Percentiles rank a stretch among this genome's conserved stretches.
Evolutionary conservation across 1,140 invertebrate species (phyloP).

Genomic region (Lordiphosa stackelbergi): DNA sequence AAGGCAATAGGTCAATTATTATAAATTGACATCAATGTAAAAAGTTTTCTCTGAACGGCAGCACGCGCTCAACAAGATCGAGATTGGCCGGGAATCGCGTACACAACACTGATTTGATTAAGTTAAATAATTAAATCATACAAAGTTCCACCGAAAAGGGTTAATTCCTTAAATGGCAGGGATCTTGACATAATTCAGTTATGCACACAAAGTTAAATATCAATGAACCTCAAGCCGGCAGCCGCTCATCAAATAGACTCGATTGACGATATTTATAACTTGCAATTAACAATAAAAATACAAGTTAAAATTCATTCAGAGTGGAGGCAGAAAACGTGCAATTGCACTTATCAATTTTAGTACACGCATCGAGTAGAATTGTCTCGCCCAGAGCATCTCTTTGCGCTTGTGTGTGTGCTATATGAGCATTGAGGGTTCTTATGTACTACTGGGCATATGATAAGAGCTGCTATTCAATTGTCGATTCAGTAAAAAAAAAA

Average conservation of each 20-base stretch:
- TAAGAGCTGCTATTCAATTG: slow-evolving; percentile 36
- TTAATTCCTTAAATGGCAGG: neutral
- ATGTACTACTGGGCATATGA: slow-evolving; percentile 33
- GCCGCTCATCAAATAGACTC: slow-evolving; percentile 67
- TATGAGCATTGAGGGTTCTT: slow-evolving; percentile 1
- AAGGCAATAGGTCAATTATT: slow-evolving; percentile 77
- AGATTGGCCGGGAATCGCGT: slow-evolving; percentile 20
- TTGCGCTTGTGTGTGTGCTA: slow-evolving; percentile 1
- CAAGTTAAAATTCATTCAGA: slow-evolving; percentile 62
- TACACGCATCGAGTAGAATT: slow-evolving; percentile 58
- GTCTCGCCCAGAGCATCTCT: neutral
- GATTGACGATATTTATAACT: slow-evolving; percentile 36
- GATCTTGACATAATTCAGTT: slow-evolving; percentile 10
- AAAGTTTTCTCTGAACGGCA: slow-evolving; percentile 38
- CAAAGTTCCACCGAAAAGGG: slow-evolving; percentile 10
- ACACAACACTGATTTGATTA: slow-evolving; percentile 63
- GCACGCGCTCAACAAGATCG: slow-evolving; percentile 10
- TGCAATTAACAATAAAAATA: slow-evolving; percentile 22
- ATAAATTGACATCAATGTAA: slow-evolving; percentile 77
- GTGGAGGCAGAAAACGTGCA: slow-evolving; percentile 45
- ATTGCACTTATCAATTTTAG: slow-evolving; percentile 44
- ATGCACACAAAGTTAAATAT: slow-evolving; percentile 52
- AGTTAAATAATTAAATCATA: slow-evolving; percentile 64
- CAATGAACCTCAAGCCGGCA: slow-evolving; percentile 53
- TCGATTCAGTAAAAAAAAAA: slow-evolving; percentile 39